Evolutionary conservation across 1,140 invertebrate genomes (phyloP).

Genomic region (Ceratoteleas bidentatus): DNA sequence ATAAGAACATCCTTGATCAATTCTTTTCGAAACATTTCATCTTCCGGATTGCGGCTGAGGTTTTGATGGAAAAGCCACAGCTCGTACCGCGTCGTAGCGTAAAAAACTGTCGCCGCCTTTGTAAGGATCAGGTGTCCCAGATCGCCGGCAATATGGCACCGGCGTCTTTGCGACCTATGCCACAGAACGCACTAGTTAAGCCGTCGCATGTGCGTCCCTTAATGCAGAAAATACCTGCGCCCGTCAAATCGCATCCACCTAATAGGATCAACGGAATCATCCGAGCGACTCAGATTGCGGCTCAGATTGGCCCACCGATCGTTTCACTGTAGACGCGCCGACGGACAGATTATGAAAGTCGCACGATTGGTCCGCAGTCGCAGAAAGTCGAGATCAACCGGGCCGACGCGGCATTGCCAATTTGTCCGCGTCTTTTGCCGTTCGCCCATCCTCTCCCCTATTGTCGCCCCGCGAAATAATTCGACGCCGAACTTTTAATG

Average conservation of each 20-base stretch:
- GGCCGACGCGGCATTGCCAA: constrained; percentile 50
- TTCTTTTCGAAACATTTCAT: too few species aligned
- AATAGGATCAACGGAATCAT: constrained; percentile 80
- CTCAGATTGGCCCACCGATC: constrained; percentile 74
- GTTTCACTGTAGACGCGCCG: constrained; percentile 75
- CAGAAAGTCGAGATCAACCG: constrained; percentile 56
- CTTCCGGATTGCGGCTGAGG: too few species aligned
- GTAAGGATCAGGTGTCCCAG: too few species aligned
- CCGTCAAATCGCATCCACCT: constrained; percentile 72
- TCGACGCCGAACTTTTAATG: too few species aligned
- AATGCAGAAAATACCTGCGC: constrained; percentile 69
- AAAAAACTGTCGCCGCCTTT: too few species aligned
- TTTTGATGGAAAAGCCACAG: too few species aligned
- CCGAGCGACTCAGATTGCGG: constrained; percentile 74
- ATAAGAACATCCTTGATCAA: too few species aligned
- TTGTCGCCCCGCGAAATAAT: not conserved
- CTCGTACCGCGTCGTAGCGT: too few species aligned
- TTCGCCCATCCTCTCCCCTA: not conserved
- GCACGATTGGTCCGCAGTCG: constrained; percentile 36
- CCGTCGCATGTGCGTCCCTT: too few species aligned
- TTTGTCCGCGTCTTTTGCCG: constrained; percentile 34
- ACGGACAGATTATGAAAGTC: constrained; percentile 75
- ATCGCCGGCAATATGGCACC: too few species aligned
- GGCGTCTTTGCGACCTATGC: too few species aligned
- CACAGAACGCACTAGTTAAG: too few species aligned